phyloP scores from a whole-genome alignment of 2,797 vertebrate species.

The Helostoma temminkii region DNA sequence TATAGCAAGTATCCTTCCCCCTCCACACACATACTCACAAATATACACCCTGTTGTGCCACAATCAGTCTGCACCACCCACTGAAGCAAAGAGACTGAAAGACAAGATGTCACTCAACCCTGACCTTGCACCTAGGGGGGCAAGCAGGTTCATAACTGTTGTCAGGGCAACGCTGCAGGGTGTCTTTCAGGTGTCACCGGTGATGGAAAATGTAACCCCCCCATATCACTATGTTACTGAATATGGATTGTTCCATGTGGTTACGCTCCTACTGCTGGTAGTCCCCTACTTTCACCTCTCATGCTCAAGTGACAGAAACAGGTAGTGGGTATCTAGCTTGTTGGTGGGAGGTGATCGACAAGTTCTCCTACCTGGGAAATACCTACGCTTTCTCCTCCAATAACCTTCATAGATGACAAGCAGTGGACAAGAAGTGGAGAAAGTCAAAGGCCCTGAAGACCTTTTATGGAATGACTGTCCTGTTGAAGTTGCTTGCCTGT shows the following conservation, averaged over 20 bases:
- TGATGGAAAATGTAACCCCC: constrained; percentile 62
- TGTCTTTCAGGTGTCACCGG: constrained; percentile 80
- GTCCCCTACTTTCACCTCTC: constrained; percentile 58
- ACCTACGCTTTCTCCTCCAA: constrained; percentile 35
- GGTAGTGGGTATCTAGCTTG: constrained; percentile 26
- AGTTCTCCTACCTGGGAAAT: constrained; percentile 35
- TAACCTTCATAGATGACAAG: constrained; percentile 32
- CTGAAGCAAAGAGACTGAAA: constrained; percentile 67
- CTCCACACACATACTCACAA: constrained; percentile 2
- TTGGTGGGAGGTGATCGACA: constrained; percentile 44
- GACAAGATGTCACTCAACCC: constrained; percentile 74
- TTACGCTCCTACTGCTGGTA: constrained; percentile 50
- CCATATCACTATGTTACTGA: constrained; percentile 63
- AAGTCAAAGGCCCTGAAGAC: constrained; percentile 6
- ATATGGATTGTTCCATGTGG: constrained; percentile 74
- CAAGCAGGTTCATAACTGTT: constrained; percentile 66
- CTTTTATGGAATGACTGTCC: constrained; percentile 28
- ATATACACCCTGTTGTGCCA: constrained; percentile 43
- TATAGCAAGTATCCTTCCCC: background rate
- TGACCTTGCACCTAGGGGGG: constrained; percentile 64
- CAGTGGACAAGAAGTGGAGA: background rate
- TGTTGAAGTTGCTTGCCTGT: constrained; percentile 17
- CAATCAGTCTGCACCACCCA: constrained; percentile 65
- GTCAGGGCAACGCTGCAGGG: constrained; percentile 72
- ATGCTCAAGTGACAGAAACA: constrained; percentile 63